Evolutionary conservation across 2,113 vertebrate genomes (phyloP).

Genomic region (Sinocyclocheilus anophthalmus): DNA sequence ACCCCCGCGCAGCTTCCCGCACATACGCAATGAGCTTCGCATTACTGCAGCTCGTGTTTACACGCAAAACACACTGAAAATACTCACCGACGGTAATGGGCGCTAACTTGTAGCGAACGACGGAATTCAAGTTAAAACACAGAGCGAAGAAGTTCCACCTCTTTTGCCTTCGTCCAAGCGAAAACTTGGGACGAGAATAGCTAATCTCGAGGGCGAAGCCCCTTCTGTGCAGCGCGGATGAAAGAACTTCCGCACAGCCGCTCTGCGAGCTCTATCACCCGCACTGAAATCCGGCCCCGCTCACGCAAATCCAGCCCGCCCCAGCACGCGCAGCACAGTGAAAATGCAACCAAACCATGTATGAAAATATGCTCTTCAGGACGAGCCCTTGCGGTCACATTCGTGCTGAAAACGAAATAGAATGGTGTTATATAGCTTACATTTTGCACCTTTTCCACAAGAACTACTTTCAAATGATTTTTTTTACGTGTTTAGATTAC

Average conservation of each 20-base stretch:
- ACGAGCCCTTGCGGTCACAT: neutral
- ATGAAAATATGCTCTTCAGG: constrained; percentile 47
- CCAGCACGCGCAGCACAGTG: constrained; percentile 51
- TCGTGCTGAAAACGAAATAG: neutral
- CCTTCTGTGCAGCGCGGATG: constrained; percentile 68
- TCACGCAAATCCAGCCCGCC: constrained; percentile 64
- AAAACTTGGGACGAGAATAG: constrained; percentile 61
- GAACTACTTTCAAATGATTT: neutral
- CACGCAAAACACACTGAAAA: constrained; percentile 46
- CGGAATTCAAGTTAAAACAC: constrained; percentile 31
- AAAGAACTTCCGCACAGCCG: constrained; percentile 78
- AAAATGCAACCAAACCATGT: constrained; percentile 53
- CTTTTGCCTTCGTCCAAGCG: constrained; percentile 47
- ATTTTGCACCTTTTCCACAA: neutral
- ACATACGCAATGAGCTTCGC: constrained; percentile 56
- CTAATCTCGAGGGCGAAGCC: constrained; percentile 60
- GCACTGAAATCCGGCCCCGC: constrained; percentile 68
- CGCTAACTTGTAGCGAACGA: constrained; percentile 39
- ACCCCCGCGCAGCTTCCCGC: constrained; percentile 74
- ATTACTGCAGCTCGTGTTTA: constrained; percentile 54
- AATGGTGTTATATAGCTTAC: neutral
- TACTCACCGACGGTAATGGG: constrained; percentile 56
- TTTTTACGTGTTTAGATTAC: no score
- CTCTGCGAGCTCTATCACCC: constrained; percentile 62
- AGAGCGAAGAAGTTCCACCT: constrained; percentile 51